Evolutionary conservation across 2,113 vertebrate species (phyloP).

Genomic region (Petroica traversi): DNA sequence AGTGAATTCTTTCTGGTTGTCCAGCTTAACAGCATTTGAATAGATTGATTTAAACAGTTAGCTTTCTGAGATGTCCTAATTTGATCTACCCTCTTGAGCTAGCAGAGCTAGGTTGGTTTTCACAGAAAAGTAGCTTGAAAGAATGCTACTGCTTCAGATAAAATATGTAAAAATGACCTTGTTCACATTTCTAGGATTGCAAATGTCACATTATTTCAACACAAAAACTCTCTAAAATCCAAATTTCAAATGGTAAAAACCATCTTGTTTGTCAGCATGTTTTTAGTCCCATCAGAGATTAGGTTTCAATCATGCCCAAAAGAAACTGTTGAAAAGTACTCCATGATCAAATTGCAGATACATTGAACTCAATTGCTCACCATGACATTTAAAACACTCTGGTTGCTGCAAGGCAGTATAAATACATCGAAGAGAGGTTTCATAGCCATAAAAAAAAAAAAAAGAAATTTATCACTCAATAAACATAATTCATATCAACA

Average conservation of each 20-base stretch:
- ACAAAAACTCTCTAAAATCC: neutral
- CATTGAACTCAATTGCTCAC: neutral
- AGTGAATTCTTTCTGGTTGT: neutral
- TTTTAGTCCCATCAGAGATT: neutral
- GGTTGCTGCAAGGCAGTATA: neutral
- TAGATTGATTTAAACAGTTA: neutral
- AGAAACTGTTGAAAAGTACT: neutral
- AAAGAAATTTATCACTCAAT: neutral
- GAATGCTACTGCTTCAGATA: neutral
- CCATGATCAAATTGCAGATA: neutral
- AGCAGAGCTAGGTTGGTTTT: neutral
- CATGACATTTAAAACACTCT: neutral
- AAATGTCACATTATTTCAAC: neutral
- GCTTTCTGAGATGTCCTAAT: neutral
- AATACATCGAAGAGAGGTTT: neutral
- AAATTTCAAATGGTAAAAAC: neutral
- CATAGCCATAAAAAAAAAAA: neutral
- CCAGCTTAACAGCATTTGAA: neutral
- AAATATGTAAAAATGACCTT: neutral
- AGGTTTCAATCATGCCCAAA: neutral
- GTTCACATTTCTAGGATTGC: neutral
- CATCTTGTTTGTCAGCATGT: neutral
- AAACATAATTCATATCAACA: slow-evolving; percentile 5
- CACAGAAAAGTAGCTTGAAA: neutral
- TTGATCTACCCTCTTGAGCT: neutral